A percentile compares a stretch with the other conserved stretches of the same genome.
Evolutionary conservation across 2,113 vertebrate species (phyloP).

Genomic region (Hemichromis elongatus): DNA sequence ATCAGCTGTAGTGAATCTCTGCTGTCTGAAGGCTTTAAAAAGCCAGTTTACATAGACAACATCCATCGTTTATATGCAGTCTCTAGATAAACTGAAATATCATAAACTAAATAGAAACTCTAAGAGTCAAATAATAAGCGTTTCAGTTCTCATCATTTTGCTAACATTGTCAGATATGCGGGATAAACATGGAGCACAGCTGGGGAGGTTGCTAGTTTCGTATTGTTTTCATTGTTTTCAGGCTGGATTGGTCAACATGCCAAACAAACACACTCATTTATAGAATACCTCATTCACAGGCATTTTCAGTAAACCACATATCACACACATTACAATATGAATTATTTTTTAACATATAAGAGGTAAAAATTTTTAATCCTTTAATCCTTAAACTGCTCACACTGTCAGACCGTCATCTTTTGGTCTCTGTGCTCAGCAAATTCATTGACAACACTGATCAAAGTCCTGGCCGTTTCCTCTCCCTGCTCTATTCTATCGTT

Average conservation of each 20-base stretch:
- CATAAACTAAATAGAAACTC: background rate
- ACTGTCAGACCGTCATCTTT: background rate
- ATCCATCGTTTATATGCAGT: rapidly evolving
- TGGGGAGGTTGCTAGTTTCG: background rate
- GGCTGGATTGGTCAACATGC: background rate
- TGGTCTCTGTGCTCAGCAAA: background rate
- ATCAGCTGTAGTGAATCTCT: background rate
- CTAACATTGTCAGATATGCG: background rate
- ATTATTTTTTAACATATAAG: background rate
- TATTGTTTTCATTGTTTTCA: background rate
- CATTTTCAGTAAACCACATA: background rate
- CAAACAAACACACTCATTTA: background rate
- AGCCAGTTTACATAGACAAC: background rate
- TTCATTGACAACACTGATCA: background rate
- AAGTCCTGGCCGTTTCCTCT: background rate
- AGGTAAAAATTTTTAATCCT: background rate
- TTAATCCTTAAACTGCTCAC: background rate
- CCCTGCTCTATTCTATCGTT: background rate
- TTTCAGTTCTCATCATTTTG: background rate
- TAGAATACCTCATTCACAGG: background rate
- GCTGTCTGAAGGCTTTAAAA: background rate
- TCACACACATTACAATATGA: background rate
- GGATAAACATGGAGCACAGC: background rate
- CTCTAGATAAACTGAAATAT: background rate
- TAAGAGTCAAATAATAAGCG: background rate